Conservation (phyloP, 2,888 invertebrate species). For the Aporophyla nigra region DNA sequence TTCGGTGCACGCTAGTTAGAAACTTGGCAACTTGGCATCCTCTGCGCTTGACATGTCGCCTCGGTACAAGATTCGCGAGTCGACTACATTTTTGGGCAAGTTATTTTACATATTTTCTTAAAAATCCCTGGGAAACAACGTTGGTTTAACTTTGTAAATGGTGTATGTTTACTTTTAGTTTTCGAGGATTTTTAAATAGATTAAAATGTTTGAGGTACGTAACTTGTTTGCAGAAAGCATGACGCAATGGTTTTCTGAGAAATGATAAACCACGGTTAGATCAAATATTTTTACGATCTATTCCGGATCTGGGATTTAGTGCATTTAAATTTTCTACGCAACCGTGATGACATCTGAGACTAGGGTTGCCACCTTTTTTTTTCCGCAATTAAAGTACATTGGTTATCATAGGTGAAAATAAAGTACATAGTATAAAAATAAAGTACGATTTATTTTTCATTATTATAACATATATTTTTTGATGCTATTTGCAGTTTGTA, state of each 20-base stretch:
- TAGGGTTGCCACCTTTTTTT: too few relatives aligned
- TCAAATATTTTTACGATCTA: not conserved
- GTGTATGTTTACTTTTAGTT: conserved; percentile 11
- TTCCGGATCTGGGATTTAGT: too few relatives aligned
- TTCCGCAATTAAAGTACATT: too few relatives aligned
- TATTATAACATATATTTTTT: too few relatives aligned
- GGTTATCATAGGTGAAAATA: too few relatives aligned
- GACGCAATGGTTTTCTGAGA: not conserved
- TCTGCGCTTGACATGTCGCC: conserved; percentile 56
- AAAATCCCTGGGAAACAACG: conserved; percentile 31
- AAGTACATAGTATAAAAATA: too few relatives aligned
- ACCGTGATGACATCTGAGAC: too few relatives aligned
- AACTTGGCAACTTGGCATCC: conserved; percentile 56
- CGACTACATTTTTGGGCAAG: conserved; percentile 53
- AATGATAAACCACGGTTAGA: not conserved
- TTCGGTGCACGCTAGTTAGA: conserved; percentile 63
- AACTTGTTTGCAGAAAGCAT: not conserved
- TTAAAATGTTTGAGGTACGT: conserved; percentile 7
- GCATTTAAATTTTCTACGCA: not conserved
- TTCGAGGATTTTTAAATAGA: conserved; percentile 16
- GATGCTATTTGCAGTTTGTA: too few relatives aligned
- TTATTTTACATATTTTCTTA: conserved; percentile 51
- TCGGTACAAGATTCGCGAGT: conserved; percentile 37
- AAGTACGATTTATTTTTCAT: too few relatives aligned
- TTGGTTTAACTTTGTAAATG: conserved; percentile 4